Evolutionary conservation across 2,888 invertebrate genomes (phyloP).

Genomic region (Drosophila falleni): DNA sequence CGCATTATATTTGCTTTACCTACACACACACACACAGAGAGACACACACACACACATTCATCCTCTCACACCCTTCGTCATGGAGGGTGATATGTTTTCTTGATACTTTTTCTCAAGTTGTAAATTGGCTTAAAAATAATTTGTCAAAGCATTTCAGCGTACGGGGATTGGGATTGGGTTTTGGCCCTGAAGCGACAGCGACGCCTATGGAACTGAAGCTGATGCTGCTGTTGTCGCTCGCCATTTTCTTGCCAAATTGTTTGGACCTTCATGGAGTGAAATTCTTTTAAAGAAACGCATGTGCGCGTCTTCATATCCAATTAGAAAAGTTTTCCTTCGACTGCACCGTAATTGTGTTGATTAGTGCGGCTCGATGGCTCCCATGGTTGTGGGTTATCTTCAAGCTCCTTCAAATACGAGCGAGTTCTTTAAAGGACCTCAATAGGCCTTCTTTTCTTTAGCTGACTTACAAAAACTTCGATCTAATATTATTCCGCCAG

Average conservation of each 20-base stretch:
- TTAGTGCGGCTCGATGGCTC: constrained; percentile 78
- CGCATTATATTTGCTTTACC: constrained; percentile 79
- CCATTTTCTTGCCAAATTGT: constrained; percentile 71
- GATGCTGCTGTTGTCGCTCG: constrained; percentile 36
- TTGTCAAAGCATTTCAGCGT: constrained; percentile 81
- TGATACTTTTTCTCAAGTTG: constrained; percentile 81
- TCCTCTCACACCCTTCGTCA: constrained; percentile 24
- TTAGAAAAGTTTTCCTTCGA: constrained; percentile 78
- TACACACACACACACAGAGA: constrained; percentile 35
- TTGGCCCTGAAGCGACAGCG: constrained; percentile 22
- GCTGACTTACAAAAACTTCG: constrained; percentile 65
- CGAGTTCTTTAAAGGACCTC: constrained; percentile 60
- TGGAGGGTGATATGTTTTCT: constrained; percentile 76
- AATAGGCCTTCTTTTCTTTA: constrained; percentile 47
- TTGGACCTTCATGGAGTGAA: constrained; percentile 66
- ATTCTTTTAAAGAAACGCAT: constrained; percentile 77
- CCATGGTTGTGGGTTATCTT: constrained; percentile 1
- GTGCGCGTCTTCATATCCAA: constrained; percentile 81
- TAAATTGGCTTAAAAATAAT: constrained; percentile 83
- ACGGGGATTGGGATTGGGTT: constrained; percentile 42
- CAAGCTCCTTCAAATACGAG: constrained; percentile 9
- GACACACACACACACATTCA: constrained; percentile 19
- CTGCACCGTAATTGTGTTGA: constrained; percentile 79
- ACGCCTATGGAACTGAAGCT: constrained; percentile 38
- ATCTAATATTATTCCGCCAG: constrained; percentile 65